Conservation (phyloP, 2,888 invertebrate genomes). For the Acleris laterana region DNA sequence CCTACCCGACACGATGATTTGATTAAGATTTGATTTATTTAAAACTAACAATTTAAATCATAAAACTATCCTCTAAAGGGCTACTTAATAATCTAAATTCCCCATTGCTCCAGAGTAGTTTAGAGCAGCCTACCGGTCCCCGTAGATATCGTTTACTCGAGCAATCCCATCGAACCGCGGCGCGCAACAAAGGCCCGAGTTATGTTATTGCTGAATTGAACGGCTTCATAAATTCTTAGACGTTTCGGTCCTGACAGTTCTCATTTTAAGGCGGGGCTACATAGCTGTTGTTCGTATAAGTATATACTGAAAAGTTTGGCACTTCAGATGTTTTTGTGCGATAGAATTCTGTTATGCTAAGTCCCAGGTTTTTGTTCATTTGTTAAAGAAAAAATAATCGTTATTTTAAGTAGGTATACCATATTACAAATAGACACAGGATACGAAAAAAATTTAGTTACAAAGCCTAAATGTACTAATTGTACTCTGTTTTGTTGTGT, state of each 20-base stretch:
- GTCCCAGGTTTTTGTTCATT: too few species aligned
- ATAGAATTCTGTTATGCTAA: too few species aligned
- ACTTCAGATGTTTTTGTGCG: not conserved
- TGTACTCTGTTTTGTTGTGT: too few species aligned
- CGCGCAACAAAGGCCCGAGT: slow-evolving; percentile 59
- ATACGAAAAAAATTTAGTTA: too few species aligned
- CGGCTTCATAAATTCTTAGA: slow-evolving; percentile 64
- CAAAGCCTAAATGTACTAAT: too few species aligned
- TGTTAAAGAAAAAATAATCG: too few species aligned
- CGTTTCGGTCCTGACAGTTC: slow-evolving; percentile 57
- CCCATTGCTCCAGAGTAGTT: slow-evolving; percentile 6
- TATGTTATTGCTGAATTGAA: slow-evolving; percentile 63
- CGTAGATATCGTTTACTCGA: slow-evolving; percentile 28
- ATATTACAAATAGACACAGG: too few species aligned
- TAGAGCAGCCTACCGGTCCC: slow-evolving; percentile 6
- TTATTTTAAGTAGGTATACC: too few species aligned
- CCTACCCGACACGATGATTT: too few species aligned
- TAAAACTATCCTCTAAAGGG: not conserved
- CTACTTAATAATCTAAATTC: slow-evolving; percentile 4
- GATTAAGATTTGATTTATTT: too few species aligned
- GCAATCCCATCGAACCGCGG: slow-evolving; percentile 42
- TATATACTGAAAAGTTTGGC: not conserved
- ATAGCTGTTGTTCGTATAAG: not conserved
- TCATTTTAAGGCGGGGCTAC: slow-evolving; percentile 21
- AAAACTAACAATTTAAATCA: too few species aligned